Base-by-base conservation (phyloP, 1,140 invertebrate genomes). In the Saxidomus purpurata region DNA sequence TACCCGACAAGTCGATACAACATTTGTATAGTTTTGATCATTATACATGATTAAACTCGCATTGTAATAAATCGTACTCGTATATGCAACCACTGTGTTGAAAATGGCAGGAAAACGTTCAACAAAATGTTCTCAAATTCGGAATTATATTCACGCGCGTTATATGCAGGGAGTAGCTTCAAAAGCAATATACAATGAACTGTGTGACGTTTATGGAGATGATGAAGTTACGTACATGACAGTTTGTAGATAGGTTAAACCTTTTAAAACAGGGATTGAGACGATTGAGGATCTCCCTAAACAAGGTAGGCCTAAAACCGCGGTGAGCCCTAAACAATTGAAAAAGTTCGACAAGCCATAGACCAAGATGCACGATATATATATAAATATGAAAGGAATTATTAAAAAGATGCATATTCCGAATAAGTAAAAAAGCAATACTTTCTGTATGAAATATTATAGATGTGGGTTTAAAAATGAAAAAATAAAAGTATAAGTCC, bases 221-320 rank as follows among this genome's bases (percentile, higher is more conserved):
- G n/a, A 40, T 74, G 11, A 36, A 74, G 69, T 36, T 74, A 34
- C 69, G 31, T 31, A 74, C 34, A 40, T 36, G 28, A 9, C 69
- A 74, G 69, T 22, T 74, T 40, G 28, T 31, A n/a, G 69, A 11
- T 74, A n/a, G 69, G 69, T 63, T 63, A 63, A 63, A 63, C 61
- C 6, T 34, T 63, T 63, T 63, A 63, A 63, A n/a, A 22, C 61
- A 63, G 61, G 61, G 22, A 63, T 9, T 63, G 22, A 63, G 22
- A 9, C 61, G 22, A 63, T 63, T 63, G 22, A 34, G n/a, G 61
- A 63, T 34, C 31, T 63, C n/a, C 61, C 31, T 63, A 63, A 47
- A 47, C 43, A 47, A 47, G 43, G 43, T 47, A 47, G 43, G 43
- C 43, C 43, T 47, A 47, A 47, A 47, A 47, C 43, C 8, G 43